Base-by-base conservation (phyloP, 1,140 invertebrate genomes). In the Drosophila ambigua region DNA sequence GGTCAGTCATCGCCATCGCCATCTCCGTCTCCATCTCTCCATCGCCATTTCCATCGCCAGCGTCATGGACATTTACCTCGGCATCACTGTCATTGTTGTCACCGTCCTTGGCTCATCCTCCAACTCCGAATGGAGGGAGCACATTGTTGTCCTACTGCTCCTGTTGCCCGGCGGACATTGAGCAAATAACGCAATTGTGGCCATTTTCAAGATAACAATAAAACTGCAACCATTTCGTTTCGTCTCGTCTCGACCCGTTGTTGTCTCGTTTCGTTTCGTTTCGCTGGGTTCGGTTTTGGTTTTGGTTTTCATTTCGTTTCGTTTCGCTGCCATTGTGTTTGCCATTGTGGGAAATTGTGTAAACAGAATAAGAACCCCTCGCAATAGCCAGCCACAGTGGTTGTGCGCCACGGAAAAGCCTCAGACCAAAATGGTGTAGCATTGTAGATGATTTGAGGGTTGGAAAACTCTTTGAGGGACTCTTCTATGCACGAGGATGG, bases 171-270 rank as follows among this genome's bases (percentile, higher is more conserved):
- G 59, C 73, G 74, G 66, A 72, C 82, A 75, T 77, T 87, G 65
- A 68, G 69, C 78, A 85, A 88, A 85, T 79, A 85, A 79, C 83
- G 75, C 65, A 78, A 82, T 88, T 88, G 71, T 87, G 82, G 78
- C 79, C 78, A 85, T 87, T 87, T 39, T 82, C 55, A 24, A 85
- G 82, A 87, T 85, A 81, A 87, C 82, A 87, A 85, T 85, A 87
- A 85, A 85, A 85, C 64, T 81, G 82, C 77, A 87, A 65, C 73
- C 68, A 48, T 62, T 82, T 41, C 62, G 35, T 61, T 26, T 66
- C 51, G 43, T n/a, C 51, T 39, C 16, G n/a, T 20, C 51, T 48
- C 26, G 26, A 35, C 13, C 39, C 51, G 64, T 26, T 35, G 16
- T 26, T 68, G 48, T 67, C 44, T 26, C 43, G 51, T 26, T 79